These are phyloP conservation scores for Aleiodes leptofemur DNA, from an alignment of 2,888 invertebrate genomes.

Conservation along the genomic window DNA sequence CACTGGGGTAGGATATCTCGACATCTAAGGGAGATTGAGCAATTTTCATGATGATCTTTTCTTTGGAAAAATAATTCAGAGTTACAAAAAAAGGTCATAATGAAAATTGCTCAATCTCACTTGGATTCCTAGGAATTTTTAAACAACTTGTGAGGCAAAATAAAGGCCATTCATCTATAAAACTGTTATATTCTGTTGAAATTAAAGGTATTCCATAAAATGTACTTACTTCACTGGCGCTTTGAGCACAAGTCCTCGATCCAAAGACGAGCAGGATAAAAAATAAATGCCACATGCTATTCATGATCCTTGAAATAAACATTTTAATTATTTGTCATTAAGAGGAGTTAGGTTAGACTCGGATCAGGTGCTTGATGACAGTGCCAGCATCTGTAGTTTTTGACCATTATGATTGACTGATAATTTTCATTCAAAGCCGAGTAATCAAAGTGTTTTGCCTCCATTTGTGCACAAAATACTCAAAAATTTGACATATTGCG, in stretches of 20 bases:
- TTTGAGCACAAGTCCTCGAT: not conserved
- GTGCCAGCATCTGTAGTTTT: not conserved
- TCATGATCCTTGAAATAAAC: not conserved
- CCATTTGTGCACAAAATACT: not conserved
- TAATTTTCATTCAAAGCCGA: not conserved
- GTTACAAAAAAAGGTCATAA: no score
- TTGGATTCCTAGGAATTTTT: no score
- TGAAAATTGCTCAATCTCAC: no score
- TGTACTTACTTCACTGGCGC: not conserved
- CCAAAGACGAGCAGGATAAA: not conserved
- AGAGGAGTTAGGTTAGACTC: not conserved
- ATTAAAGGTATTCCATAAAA: not conserved
- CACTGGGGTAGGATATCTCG: no score
- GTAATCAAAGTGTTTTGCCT: not conserved
- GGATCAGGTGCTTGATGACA: slow-evolving; percentile 9
- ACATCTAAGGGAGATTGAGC: no score
- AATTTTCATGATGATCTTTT: no score
- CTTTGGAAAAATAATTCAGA: no score
- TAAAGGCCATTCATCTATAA: no score
- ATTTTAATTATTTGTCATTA: not conserved
- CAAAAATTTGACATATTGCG: slow-evolving; percentile 9
- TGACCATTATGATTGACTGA: slow-evolving; percentile 10
- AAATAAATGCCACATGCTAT: not conserved
- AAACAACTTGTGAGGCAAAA: no score
- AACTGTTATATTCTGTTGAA: no score